Percentiles rank a stretch among this genome's conserved stretches.
These are phyloP conservation scores for Sapayoa aenigma DNA, from an alignment of 2,113 vertebrate species.

Conservation along the genomic window DNA sequence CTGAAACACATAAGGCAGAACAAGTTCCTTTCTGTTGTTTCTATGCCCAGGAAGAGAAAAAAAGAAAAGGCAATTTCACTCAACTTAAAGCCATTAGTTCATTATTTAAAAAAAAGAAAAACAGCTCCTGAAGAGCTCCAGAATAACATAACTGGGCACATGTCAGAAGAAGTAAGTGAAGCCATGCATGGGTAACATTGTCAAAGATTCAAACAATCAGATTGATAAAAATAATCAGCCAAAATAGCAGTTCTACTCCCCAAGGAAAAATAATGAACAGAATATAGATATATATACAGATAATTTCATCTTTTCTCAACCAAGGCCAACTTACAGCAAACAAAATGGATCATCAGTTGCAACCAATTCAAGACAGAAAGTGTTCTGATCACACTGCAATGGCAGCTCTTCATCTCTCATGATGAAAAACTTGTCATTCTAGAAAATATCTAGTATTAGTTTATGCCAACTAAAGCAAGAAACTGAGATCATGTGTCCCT, in stretches of 20 bases:
- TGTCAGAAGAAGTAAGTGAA: neutral
- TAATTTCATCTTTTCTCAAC: neutral
- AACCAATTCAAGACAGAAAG: neutral
- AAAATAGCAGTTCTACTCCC: neutral
- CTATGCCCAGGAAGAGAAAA: neutral
- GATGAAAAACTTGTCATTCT: neutral
- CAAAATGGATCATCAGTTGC: neutral
- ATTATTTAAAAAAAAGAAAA: neutral
- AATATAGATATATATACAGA: neutral
- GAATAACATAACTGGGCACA: neutral
- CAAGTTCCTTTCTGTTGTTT: neutral
- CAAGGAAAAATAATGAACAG: neutral
- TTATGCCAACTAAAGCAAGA: neutral
- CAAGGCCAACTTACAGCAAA: neutral
- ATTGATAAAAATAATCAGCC: neutral
- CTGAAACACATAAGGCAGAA: neutral
- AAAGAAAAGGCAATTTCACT: neutral
- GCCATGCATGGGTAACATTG: neutral
- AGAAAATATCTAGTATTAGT: neutral
- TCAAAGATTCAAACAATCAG: neutral
- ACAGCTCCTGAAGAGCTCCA: neutral
- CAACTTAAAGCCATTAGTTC: neutral
- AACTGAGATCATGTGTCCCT: neutral
- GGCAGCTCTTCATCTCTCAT: neutral
- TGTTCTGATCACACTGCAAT: neutral